phyloP scores from a whole-genome alignment of 2,888 invertebrate genomes.

The Cephonodes hylas region DNA sequence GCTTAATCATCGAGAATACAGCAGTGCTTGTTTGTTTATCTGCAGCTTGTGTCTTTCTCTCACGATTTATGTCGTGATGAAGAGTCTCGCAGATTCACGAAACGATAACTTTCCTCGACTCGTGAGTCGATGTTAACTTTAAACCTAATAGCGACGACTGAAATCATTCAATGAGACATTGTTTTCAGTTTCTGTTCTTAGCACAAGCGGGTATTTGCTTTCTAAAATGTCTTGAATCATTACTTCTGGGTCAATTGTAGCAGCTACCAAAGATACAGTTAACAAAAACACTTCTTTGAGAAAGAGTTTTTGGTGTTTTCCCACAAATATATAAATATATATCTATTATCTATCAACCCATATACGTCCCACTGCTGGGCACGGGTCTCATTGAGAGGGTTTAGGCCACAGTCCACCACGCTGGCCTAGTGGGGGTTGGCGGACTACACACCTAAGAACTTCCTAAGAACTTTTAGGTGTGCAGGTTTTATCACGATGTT shows the following conservation, averaged over 20 bases:
- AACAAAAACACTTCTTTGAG: background rate
- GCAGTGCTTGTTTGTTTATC: conserved; percentile 37
- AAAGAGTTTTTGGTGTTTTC: background rate
- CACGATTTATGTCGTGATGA: conserved; percentile 62
- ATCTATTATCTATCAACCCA: too few relatives aligned
- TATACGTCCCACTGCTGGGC: too few relatives aligned
- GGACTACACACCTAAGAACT: too few relatives aligned
- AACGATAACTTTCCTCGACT: conserved; percentile 56
- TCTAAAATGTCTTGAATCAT: background rate
- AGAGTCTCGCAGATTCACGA: conserved; percentile 66
- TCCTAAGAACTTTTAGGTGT: too few relatives aligned
- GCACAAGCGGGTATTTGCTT: conserved; percentile 14
- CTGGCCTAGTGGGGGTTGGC: too few relatives aligned
- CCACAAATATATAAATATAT: too few relatives aligned
- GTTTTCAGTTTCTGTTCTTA: background rate
- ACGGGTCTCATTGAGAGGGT: too few relatives aligned
- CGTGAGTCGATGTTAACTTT: conserved; percentile 47
- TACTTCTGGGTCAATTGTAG: background rate
- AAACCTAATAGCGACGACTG: conserved; percentile 21
- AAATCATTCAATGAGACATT: conserved; percentile 20
- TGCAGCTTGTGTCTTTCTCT: conserved; percentile 42
- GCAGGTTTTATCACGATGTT: too few relatives aligned
- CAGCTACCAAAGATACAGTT: background rate
- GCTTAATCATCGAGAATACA: conserved; percentile 24
- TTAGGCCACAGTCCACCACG: too few relatives aligned